These are phyloP conservation scores for Piliocolobus tephrosceles DNA, from an alignment of 2,113 vertebrate species.

Conservation along the genomic window DNA sequence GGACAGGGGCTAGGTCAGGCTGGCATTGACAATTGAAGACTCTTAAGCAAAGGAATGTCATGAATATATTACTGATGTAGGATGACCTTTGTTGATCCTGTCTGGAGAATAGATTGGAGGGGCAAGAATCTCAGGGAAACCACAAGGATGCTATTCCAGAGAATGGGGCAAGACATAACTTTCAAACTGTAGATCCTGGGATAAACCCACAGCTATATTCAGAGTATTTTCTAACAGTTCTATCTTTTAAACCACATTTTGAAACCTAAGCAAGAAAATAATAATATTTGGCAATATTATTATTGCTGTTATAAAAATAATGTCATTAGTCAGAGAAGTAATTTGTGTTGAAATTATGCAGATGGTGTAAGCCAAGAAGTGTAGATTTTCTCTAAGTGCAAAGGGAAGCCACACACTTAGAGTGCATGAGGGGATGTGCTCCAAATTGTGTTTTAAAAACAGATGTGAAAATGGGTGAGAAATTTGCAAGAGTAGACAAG, in stretches of 20 bases:
- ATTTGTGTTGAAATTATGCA: not conserved
- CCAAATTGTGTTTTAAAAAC: not conserved
- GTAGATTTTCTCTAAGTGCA: not conserved
- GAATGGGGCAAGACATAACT: not conserved
- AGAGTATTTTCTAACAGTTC: not conserved
- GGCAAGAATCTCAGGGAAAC: not conserved
- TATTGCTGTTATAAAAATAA: not conserved
- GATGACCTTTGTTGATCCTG: not conserved
- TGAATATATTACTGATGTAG: not conserved
- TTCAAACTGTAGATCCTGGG: not conserved
- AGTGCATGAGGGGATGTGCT: not conserved
- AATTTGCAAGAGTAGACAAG: slow-evolving; percentile 1
- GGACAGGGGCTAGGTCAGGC: not conserved
- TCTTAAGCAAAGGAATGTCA: not conserved
- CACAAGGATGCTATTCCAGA: not conserved
- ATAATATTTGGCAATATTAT: not conserved
- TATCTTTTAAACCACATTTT: slow-evolving; percentile 22
- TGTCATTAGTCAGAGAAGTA: not conserved
- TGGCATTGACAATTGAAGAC: not conserved
- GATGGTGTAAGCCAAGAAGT: not conserved
- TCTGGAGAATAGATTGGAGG: not conserved
- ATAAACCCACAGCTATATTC: not conserved
- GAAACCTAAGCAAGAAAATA: slow-evolving; percentile 31
- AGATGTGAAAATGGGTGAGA: not conserved
- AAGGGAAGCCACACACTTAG: not conserved